These are phyloP conservation scores for Chironex yamaguchii DNA, from an alignment of 30 jellyfish, hydroid and myxozoan species.

Conservation along the genomic window DNA sequence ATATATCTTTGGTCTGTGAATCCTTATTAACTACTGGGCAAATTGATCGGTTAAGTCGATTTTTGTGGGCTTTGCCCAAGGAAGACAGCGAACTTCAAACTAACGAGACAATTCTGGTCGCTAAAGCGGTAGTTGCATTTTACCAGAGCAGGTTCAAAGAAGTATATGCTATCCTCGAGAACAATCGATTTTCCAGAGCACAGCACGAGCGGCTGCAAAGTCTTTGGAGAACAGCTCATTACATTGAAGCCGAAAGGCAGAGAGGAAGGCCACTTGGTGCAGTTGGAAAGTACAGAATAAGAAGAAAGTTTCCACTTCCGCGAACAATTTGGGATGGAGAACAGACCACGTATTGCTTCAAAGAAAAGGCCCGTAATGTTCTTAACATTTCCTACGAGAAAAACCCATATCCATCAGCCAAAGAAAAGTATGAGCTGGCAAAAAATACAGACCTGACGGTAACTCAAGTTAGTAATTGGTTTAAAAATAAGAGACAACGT, in stretches of 20 bases:
- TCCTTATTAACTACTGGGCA: conserved; percentile 80
- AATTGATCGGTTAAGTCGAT: conserved; percentile 79
- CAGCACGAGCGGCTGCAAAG: conserved; percentile 87
- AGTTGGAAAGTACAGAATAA: conserved; percentile 91
- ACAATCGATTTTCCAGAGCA: conserved; percentile 56
- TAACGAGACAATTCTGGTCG: conserved; percentile 67
- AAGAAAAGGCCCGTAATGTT: conserved; percentile 74
- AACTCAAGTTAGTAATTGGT: conserved; percentile 97
- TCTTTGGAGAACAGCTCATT: conserved; percentile 89
- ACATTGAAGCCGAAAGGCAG: conserved; percentile 90
- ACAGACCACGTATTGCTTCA: conserved; percentile 82
- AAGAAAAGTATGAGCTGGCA: conserved; percentile 81
- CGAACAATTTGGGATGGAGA: conserved; percentile 98
- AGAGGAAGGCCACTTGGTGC: conserved; percentile 89
- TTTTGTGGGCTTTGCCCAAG: conserved; percentile 90
- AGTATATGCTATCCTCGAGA: conserved; percentile 74
- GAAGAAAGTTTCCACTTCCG: conserved; percentile 93
- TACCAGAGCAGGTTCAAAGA: conserved; percentile 71
- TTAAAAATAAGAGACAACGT: conserved; percentile 90
- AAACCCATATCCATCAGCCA: conserved; percentile 86
- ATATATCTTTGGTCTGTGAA: conserved; percentile 78
- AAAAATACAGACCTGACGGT: conserved; percentile 79
- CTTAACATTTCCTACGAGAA: conserved; percentile 70
- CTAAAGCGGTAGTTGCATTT: conserved; percentile 75
- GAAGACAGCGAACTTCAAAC: conserved; percentile 44